Percentiles rank a stretch among this genome's conserved stretches.
Conservation (phyloP, 2,113 vertebrate species). For the Entomyzon cyanotis region DNA sequence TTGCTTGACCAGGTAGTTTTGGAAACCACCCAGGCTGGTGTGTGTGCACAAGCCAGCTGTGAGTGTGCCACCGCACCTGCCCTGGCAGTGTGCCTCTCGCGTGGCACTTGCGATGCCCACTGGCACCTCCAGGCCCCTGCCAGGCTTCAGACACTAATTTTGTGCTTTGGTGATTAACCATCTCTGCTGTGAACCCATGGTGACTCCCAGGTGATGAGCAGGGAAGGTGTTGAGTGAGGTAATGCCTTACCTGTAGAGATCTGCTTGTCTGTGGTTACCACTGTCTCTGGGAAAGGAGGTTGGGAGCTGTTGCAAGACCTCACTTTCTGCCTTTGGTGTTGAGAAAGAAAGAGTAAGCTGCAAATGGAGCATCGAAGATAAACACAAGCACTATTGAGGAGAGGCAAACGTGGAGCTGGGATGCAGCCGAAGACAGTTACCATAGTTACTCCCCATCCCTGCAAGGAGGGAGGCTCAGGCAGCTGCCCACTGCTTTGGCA, state of each 20-base stretch:
- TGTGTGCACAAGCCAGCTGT: not conserved
- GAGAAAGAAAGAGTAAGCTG: not conserved
- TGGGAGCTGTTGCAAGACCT: not conserved
- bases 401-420: slow-evolving; percentile 9
- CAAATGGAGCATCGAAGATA: not conserved
- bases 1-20: not conserved
- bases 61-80: not conserved
- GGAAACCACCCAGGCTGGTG: not conserved
- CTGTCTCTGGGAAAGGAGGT: not conserved
- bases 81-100: fast-evolving
- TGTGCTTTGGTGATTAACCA: not conserved
- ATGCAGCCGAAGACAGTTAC: slow-evolving; percentile 1
- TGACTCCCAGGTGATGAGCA: not conserved
- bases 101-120: not conserved
- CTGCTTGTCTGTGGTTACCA: not conserved
- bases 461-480: not conserved
- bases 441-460: slow-evolving; percentile 43
- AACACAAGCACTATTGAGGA: not conserved
- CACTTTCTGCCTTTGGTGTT: not conserved
- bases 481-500: slow-evolving; percentile 20
- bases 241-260: not conserved
- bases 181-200: not conserved
- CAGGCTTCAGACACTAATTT: not conserved
- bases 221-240: not conserved
- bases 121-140: not conserved